These are phyloP conservation scores for Labroides dimidiatus DNA, from an alignment of 2,797 vertebrate species.

Conservation along the genomic window DNA sequence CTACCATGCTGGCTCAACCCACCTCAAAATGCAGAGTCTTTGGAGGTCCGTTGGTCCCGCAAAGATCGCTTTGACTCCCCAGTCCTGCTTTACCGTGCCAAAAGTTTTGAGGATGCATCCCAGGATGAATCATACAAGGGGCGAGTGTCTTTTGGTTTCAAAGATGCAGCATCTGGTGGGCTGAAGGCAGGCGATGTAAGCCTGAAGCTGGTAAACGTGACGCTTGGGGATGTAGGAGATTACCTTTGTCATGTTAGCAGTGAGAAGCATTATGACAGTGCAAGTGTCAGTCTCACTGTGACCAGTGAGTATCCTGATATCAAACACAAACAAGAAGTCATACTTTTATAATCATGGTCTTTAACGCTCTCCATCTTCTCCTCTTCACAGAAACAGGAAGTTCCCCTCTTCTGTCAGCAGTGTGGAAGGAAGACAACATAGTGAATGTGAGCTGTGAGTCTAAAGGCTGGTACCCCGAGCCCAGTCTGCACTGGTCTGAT, in stretches of 20 bases:
- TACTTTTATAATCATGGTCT: not conserved
- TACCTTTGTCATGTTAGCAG: slow-evolving; percentile 74
- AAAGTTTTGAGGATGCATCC: not conserved
- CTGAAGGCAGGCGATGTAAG: slow-evolving; percentile 69
- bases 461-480: slow-evolving; percentile 74
- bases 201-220: slow-evolving; percentile 60
- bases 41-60: slow-evolving; percentile 75
- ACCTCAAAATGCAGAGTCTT: slow-evolving; percentile 39
- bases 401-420: slow-evolving; percentile 44
- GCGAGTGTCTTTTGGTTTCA: slow-evolving; percentile 53
- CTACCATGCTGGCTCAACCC: slow-evolving; percentile 76
- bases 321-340: not conserved
- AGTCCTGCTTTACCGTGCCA: slow-evolving; percentile 27
- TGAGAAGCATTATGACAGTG: slow-evolving; percentile 1
- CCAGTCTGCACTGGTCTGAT: slow-evolving; percentile 57
- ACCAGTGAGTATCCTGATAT: slow-evolving; percentile 59
- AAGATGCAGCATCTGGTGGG: slow-evolving; percentile 48
- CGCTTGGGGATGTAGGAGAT: slow-evolving; percentile 43
- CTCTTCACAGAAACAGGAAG: slow-evolving; percentile 54
- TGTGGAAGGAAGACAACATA: not conserved
- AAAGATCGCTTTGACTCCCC: not conserved
- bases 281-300: slow-evolving; percentile 32
- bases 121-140: slow-evolving; percentile 18
- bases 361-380: not conserved
- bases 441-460: slow-evolving; percentile 76